Base-by-base conservation (phyloP, 2,797 vertebrate species). In the Characodon lateralis region DNA sequence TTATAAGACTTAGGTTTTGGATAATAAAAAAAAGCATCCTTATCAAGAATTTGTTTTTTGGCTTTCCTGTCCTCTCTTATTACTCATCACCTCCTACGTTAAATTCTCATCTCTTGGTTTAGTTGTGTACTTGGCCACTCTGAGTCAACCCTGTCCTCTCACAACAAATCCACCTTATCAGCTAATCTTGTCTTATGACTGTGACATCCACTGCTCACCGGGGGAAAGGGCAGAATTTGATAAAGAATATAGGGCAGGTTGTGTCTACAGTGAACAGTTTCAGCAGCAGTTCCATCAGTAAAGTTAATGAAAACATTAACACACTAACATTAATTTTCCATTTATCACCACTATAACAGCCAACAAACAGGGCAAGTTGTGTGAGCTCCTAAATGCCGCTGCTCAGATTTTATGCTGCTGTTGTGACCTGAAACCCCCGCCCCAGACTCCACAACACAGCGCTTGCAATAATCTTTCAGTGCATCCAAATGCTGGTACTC, bases 101-200 rank as follows among this genome's bases (percentile, higher is more conserved):
- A 66, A 77, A 48, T 82, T 76, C 73, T 83, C 80, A 85, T 78
- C 82, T 87, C 79, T 79, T 43, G 86, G 82, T 81, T 81, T 73
- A 65, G 74, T 78, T 86, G 69, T 77, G 24, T 61, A 78, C 80
- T 58, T 50, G 71, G 81, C 50, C 73, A 83, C 76, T 83, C 79
- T 87, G 89, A 85, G 51, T 92, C 89, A 90, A 83, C 76, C 73
- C 48, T 56, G 61, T 70, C 84, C 84, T 3, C 83, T 89, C 92
- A 81, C 85, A 78, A 77, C 78, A 81, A 78, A 87, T 88, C 77
- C 85, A 68, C 77, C 77, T 85, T 85, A 87, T 87, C 81, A 80
- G 72, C 77, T 82, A 78, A 81, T 84, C 72, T 63, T 83, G 65
- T 83, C 75, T 78, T 46, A 39, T 66, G 73, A 84, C 16, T 39